A percentile compares a stretch with the other conserved stretches of the same genome.
Evolutionary conservation across 2,797 vertebrate genomes (phyloP).

Genomic region (Pseudochromis fuscus): DNA sequence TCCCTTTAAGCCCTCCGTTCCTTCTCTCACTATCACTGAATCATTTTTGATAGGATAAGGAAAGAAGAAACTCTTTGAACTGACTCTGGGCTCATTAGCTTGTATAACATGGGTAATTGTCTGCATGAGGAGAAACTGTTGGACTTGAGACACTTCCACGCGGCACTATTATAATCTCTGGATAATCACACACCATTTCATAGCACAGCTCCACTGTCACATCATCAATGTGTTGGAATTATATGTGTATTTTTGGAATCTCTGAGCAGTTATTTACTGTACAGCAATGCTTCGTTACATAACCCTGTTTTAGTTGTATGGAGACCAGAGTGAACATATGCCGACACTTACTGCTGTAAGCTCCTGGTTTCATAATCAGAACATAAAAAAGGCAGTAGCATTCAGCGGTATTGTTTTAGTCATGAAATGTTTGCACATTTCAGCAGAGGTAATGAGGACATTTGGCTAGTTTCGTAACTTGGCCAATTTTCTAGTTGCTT

Average conservation of each 20-base stretch:
- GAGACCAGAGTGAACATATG: neutral
- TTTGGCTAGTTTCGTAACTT: neutral
- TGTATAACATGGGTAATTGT: constrained; percentile 53
- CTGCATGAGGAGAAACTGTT: constrained; percentile 32
- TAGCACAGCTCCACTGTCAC: neutral
- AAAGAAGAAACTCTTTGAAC: constrained; percentile 53
- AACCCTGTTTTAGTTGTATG: neutral
- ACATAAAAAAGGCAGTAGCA: neutral
- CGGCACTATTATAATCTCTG: constrained; percentile 8
- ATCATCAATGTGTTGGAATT: neutral
- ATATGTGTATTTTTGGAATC: constrained; percentile 2
- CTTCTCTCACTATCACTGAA: constrained; percentile 37
- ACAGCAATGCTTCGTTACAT: neutral
- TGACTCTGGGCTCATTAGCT: constrained; percentile 54
- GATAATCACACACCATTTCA: constrained; percentile 17
- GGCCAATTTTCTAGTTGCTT: neutral
- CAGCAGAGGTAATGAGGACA: neutral
- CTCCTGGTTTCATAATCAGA: neutral
- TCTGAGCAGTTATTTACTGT: neutral
- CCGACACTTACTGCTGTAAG: neutral
- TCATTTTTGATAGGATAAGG: constrained; percentile 47
- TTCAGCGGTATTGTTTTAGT: neutral
- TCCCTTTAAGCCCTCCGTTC: constrained; percentile 28
- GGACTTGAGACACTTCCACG: constrained; percentile 6
- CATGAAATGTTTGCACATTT: neutral